phyloP scores from a whole-genome alignment of 1,140 invertebrate species.

The Tribolium madens region DNA sequence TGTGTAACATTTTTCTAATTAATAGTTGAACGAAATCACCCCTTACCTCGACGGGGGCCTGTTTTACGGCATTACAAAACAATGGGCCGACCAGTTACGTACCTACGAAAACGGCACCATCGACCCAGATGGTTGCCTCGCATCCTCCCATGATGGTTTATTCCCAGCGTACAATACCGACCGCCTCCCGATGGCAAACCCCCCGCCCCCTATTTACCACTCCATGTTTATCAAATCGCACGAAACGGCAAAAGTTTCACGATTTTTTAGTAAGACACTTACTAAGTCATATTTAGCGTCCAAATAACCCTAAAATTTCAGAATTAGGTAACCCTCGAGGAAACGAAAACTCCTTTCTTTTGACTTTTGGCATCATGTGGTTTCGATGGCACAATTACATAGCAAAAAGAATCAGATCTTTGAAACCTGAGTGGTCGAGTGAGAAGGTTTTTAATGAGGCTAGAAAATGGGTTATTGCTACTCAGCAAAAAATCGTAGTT shows the following conservation, averaged over 20 bases:
- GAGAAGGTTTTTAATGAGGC: conserved; percentile 71
- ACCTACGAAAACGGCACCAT: conserved; percentile 67
- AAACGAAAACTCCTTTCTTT: conserved; percentile 70
- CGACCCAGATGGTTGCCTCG: conserved; percentile 65
- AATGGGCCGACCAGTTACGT: conserved; percentile 71
- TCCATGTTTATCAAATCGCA: conserved; percentile 62
- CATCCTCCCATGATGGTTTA: conserved; percentile 63
- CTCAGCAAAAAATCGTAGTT: conserved; percentile 69
- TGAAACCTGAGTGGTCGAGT: conserved; percentile 65
- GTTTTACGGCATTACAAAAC: conserved; percentile 72
- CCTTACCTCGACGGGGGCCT: conserved; percentile 74
- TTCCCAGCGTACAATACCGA: conserved; percentile 70
- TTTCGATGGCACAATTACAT: conserved; percentile 75
- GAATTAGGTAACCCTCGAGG: conserved; percentile 73
- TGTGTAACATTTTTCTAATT: too few species aligned
- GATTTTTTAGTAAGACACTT: conserved; percentile 71
- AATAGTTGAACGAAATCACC: conserved; percentile 73
- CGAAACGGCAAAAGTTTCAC: conserved; percentile 65
- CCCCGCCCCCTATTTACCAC: conserved; percentile 71
- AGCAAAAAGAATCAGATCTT: conserved; percentile 64
- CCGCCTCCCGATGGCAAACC: conserved; percentile 71
- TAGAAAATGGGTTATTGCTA: conserved; percentile 72
- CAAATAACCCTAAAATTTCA: conserved; percentile 58
- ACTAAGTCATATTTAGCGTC: conserved; percentile 57
- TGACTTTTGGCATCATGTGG: conserved; percentile 72